Evolutionary conservation across 2,113 vertebrate species (phyloP).

Genomic region (Saguinus imperator): DNA sequence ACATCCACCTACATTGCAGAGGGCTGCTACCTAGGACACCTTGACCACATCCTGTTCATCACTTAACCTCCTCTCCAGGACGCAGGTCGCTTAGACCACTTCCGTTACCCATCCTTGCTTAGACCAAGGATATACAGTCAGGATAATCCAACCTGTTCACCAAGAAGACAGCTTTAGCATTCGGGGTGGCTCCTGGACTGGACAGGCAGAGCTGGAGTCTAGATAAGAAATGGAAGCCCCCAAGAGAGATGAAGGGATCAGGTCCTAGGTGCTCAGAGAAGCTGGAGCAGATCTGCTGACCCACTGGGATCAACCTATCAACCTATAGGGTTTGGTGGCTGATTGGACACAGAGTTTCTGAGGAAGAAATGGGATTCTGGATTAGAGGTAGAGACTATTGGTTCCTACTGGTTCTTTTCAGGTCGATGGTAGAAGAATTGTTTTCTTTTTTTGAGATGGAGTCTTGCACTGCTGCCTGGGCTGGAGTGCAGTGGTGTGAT

Average conservation of each 20-base stretch:
- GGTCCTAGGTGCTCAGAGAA: background rate
- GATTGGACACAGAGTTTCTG: background rate
- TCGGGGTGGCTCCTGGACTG: background rate
- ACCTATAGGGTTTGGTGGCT: background rate
- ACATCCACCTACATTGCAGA: no score
- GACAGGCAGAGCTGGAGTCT: background rate
- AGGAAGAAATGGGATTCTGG: background rate
- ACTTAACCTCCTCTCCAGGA: background rate
- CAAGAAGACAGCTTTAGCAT: background rate
- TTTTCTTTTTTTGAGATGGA: no score
- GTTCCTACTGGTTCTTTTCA: no score
- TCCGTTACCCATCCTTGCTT: background rate
- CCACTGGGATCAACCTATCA: fast-evolving
- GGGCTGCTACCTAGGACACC: background rate
- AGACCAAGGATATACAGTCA: background rate
- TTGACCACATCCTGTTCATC: background rate
- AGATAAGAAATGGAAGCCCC: background rate
- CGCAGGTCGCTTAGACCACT: background rate
- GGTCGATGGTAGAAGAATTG: no score
- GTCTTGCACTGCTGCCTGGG: no score
- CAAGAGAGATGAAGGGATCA: background rate
- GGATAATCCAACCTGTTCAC: background rate
- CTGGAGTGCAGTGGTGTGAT: no score
- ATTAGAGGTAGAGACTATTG: no score
- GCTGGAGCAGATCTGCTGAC: no score